phyloP scores from a whole-genome alignment of 2,888 invertebrate species.

The Adineta ricciae region DNA sequence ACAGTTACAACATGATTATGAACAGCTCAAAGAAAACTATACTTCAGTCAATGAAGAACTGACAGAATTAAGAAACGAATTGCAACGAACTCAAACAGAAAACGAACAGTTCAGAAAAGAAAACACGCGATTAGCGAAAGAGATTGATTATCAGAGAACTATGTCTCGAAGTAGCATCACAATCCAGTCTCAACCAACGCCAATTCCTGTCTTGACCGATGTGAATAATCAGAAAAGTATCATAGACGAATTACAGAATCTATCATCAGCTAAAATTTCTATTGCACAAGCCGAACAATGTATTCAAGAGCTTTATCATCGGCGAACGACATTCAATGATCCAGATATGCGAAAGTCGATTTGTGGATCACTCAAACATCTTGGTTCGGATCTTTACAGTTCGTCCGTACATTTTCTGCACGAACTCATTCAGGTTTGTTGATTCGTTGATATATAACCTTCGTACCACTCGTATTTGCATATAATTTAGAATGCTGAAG shows the following conservation, averaged over 20 bases:
- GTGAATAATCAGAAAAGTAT: too few species aligned
- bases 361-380: slow-evolving; percentile 5
- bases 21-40: slow-evolving; percentile 1
- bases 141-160: not conserved
- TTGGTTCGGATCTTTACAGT: slow-evolving; percentile 24
- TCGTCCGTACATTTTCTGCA: slow-evolving; percentile 25
- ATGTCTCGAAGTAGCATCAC: not conserved
- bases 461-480: not conserved
- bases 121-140: not conserved
- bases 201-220: not conserved
- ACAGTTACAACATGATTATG: slow-evolving; percentile 17
- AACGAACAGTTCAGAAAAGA: slow-evolving; percentile 1
- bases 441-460: too few species aligned
- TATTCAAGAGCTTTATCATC: not conserved
- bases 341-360: slow-evolving; percentile 13
- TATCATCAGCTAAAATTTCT: not conserved
- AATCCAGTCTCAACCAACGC: not conserved
- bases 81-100: not conserved
- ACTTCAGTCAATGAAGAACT: not conserved
- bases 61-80: not conserved
- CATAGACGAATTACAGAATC: not conserved
- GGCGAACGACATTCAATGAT: not conserved
- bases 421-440: slow-evolving; percentile 18
- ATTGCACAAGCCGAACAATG: not conserved
- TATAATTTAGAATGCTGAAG: slow-evolving; percentile 21